Base-by-base conservation (phyloP, 2,113 vertebrate species). In the Poeciliopsis prolifica region DNA sequence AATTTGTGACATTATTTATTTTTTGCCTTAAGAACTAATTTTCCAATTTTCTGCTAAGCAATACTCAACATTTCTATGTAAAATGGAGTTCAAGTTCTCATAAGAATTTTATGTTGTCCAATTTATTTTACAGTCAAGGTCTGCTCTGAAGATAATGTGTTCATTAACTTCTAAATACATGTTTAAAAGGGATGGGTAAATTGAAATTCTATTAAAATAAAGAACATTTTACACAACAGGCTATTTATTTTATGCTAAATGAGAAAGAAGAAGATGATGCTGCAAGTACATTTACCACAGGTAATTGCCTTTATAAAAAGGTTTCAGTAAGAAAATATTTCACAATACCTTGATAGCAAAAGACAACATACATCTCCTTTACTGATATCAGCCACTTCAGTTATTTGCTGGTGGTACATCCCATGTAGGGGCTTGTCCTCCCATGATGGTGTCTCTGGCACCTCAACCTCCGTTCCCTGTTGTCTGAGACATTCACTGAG, bases 201-300 rank as follows among this genome's bases (percentile, higher is more conserved):
- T 91, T 82, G 84, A 91, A 90, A 89, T 82, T 87, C 87, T 89
- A 92, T 92, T 90, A 91, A n/a, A 95, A 94, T 92, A 88, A 87
- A 91, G 78, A 89, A 82, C 60, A 72, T 93, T 93, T 92, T 88
- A 79, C 92, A 94, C 74, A 66, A 77, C 30, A 24, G 66, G 65
- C 68, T 87, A 76, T 3, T 85, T 65, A 70, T 70, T 89, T 91
- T 79, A 86, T 90, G 54, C 33, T 77, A 65, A 77, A 65, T 70
- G 17, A 75, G 86, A 72, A 31, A 11, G 29, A 76, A 30, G 64
- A 15, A 75, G 70, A 28, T 42, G 64, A 14, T 51, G 31, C 75
- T 70, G 68, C 54, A 65, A 65, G 62, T 35, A 31, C 73, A 71
- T 6, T 79, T 73, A 58, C 79, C 26, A 42, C 31, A 71, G n/a